Base-by-base conservation (phyloP, 2,113 vertebrate species). In the Accipiter cooperii region DNA sequence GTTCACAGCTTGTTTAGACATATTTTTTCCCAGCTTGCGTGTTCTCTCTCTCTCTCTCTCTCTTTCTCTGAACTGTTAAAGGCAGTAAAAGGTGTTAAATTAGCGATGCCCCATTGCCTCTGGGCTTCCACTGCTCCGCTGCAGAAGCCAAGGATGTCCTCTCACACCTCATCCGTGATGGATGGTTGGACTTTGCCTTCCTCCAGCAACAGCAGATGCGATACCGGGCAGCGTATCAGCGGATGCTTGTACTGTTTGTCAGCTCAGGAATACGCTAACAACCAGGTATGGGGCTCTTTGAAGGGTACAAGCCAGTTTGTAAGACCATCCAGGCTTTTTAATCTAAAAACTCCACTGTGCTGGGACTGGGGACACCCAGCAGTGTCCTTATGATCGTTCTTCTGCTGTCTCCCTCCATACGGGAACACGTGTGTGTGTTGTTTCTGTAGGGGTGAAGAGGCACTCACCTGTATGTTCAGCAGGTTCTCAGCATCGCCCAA, bases 161-260 rank as follows among this genome's bases (percentile, higher is more conserved):
- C 66, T 36, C 34, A 4, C 12, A 3, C 40, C 86, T 38, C 58
- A 14, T 5, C 51, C 46, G 4, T 1, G 5, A 34, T 1, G 36
- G 57, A 15, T 3, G 19, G 12, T 18, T 57, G 81, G 28, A 15
- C 36, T 63, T 80, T 8, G 29, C n/a, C 74, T 14, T 18, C 34
- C 21, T 66, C 73, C 5, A 5, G 13, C 58, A 49, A 13, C 29
- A 65, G 65, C 57, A 36, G n/a, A 12, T 3, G 44, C 2, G 40
- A 36, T 1, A 14, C 26, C 1, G 3, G 31, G 60, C 74, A 49
- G 13, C 1, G 0, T 2, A 13, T 20, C 51, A 26, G 49, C 12
- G 24, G 18, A 2, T 42, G 26, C 26, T 28, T 7, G 34, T 17
- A 47, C 10, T 17, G 20, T 16, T 66, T 1, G 1, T 28, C 52